Conservation (phyloP, 1,140 invertebrate genomes). For the Diorhabda carinulata region DNA sequence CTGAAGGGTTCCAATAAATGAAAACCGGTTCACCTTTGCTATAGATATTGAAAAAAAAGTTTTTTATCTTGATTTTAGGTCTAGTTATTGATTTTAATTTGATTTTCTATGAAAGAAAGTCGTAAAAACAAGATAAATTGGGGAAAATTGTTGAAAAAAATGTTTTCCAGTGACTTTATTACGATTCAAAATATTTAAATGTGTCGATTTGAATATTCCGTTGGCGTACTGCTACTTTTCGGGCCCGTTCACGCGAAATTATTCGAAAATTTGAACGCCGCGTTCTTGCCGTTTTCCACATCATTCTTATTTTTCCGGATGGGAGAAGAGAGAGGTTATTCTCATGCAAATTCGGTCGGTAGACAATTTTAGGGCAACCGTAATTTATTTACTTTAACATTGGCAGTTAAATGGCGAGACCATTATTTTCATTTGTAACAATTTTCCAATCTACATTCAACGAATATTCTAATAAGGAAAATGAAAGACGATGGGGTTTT, state of each 20-base stretch:
- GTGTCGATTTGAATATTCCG: too few species aligned
- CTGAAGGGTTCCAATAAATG: too few species aligned
- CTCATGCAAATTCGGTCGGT: slow-evolving; percentile 41
- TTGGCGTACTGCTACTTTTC: background rate
- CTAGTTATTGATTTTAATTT: too few species aligned
- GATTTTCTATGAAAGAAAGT: background rate
- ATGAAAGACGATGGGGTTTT: slow-evolving; percentile 21
- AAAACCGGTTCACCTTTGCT: too few species aligned
- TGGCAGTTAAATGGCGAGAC: slow-evolving; percentile 23
- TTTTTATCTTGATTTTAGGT: too few species aligned
- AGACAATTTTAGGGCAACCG: slow-evolving; percentile 40
- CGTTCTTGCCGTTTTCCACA: slow-evolving; percentile 16
- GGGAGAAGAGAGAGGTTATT: slow-evolving; percentile 27
- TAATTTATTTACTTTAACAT: slow-evolving; percentile 40
- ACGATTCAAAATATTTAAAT: background rate
- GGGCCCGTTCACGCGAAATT: slow-evolving; percentile 16
- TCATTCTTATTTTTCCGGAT: slow-evolving; percentile 27
- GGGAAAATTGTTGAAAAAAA: background rate
- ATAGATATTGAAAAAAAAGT: too few species aligned
- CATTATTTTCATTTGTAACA: slow-evolving; percentile 27
- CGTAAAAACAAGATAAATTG: background rate
- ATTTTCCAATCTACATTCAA: slow-evolving; percentile 17
- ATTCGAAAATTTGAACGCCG: slow-evolving; percentile 15
- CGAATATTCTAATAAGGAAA: slow-evolving; percentile 25
- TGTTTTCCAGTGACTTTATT: background rate